Evolutionary conservation across 2,888 invertebrate species (phyloP).

Genomic region (Microplitis deprimator): DNA sequence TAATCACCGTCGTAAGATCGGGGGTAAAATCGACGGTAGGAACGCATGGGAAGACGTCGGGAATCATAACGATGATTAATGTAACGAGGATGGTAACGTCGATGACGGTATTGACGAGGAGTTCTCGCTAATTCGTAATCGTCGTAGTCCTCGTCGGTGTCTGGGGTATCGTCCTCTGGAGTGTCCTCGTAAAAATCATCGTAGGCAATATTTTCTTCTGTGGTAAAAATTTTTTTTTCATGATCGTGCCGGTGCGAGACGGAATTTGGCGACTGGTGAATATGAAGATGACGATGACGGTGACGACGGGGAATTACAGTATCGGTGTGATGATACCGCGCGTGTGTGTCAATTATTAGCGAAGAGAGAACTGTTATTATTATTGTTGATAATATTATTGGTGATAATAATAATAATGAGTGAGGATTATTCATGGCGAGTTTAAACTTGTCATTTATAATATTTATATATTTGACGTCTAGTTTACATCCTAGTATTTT

Average conservation of each 20-base stretch:
- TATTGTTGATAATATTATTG: background rate
- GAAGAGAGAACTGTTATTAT: background rate
- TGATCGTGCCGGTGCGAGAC: background rate
- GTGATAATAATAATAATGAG: background rate
- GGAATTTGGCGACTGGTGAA: background rate
- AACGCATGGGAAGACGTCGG: no score
- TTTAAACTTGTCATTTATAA: background rate
- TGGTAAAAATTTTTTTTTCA: slow-evolving; percentile 10
- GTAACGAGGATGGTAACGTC: background rate
- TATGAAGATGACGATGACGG: background rate
- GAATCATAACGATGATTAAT: no score
- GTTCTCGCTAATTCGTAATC: slow-evolving; percentile 24
- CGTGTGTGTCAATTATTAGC: background rate
- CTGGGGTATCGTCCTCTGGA: slow-evolving; percentile 29
- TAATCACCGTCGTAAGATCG: slow-evolving; percentile 2
- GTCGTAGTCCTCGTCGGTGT: slow-evolving; percentile 38
- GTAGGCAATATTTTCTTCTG: slow-evolving; percentile 31
- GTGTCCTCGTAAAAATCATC: slow-evolving; percentile 39
- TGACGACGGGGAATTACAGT: background rate
- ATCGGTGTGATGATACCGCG: background rate
- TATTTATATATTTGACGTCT: background rate
- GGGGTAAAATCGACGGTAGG: background rate
- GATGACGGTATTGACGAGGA: no score
- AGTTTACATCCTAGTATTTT: slow-evolving; percentile 12
- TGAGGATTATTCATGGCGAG: background rate